A percentile compares a stretch with the other conserved stretches of the same genome.
Evolutionary conservation across 2,113 vertebrate genomes (phyloP).

Genomic region (Beaufortia kweichowensis): DNA sequence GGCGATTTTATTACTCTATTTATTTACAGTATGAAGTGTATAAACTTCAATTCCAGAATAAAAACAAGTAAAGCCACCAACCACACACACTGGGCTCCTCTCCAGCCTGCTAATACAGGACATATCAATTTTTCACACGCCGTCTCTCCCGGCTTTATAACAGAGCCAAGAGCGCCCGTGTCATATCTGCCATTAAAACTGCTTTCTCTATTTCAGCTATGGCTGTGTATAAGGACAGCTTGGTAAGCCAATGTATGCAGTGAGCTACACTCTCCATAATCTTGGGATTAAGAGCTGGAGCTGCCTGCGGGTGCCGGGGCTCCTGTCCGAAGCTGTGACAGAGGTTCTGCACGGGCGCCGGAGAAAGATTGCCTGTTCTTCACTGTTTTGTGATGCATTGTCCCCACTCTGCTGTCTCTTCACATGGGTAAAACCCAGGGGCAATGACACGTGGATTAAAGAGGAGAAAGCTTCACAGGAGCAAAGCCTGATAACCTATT

Average conservation of each 20-base stretch:
- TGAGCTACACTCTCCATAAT: conserved; percentile 33
- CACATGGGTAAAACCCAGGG: conserved; percentile 9
- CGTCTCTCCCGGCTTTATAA: conserved; percentile 43
- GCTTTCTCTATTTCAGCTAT: conserved; percentile 28
- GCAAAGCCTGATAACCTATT: conserved; percentile 36
- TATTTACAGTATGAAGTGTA: no score
- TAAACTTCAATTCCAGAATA: conserved; percentile 50
- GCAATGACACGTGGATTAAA: conserved; percentile 51
- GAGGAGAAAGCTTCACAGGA: conserved; percentile 18
- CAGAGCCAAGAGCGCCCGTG: conserved; percentile 27
- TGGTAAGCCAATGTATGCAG: conserved; percentile 9
- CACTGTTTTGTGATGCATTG: conserved; percentile 26
- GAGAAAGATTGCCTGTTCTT: conserved; percentile 11
- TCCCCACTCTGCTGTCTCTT: conserved; percentile 3
- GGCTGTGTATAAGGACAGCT: conserved; percentile 1
- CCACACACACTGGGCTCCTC: conserved; percentile 50
- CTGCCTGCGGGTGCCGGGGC: not conserved
- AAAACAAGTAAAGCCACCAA: conserved; percentile 47
- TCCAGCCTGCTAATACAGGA: conserved; percentile 45
- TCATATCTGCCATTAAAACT: conserved; percentile 46
- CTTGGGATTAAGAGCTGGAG: conserved; percentile 23
- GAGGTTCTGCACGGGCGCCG: conserved; percentile 2
- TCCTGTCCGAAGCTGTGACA: not conserved
- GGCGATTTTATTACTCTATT: no score
- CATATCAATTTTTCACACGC: conserved; percentile 53